Evolutionary conservation across 2,113 vertebrate genomes (phyloP).

Genomic region (Alces alces): DNA sequence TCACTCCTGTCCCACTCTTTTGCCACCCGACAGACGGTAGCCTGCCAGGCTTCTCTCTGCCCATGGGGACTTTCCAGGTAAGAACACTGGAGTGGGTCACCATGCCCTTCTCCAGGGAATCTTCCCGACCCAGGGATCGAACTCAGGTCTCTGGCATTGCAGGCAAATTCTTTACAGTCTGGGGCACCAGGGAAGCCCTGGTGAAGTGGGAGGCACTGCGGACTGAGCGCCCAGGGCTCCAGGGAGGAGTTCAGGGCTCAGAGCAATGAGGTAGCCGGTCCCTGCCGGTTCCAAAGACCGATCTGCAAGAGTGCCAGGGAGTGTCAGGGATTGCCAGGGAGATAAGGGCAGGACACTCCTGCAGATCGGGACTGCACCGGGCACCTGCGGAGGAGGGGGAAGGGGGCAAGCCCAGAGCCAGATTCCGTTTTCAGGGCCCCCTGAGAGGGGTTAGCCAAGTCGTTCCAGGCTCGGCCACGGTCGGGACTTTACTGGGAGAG

Average conservation of each 20-base stretch:
- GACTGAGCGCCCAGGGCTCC: not conserved
- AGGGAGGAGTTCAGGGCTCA: rapidly evolving
- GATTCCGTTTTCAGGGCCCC: not conserved
- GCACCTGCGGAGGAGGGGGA: not conserved
- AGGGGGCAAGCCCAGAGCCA: not conserved
- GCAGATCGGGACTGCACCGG: rapidly evolving
- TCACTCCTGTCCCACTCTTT: not conserved
- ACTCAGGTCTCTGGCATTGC: not conserved
- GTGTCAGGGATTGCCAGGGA: not conserved
- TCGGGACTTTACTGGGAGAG: not conserved
- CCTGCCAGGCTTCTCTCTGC: not conserved
- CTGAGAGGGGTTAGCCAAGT: not conserved
- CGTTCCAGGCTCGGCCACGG: not conserved
- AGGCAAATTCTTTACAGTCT: not conserved
- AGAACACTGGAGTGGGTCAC: not conserved
- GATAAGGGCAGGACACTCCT: not conserved
- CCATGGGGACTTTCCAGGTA: not conserved
- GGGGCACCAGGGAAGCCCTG: not conserved
- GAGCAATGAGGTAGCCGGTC: not conserved
- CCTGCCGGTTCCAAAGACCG: not conserved
- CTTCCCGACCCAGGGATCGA: not conserved
- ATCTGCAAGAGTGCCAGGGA: not conserved
- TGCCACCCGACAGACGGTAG: not conserved
- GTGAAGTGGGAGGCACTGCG: not conserved
- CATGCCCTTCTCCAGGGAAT: not conserved